Base-by-base conservation (phyloP, 2,797 vertebrate genomes). In the Acanthurus tractus region DNA sequence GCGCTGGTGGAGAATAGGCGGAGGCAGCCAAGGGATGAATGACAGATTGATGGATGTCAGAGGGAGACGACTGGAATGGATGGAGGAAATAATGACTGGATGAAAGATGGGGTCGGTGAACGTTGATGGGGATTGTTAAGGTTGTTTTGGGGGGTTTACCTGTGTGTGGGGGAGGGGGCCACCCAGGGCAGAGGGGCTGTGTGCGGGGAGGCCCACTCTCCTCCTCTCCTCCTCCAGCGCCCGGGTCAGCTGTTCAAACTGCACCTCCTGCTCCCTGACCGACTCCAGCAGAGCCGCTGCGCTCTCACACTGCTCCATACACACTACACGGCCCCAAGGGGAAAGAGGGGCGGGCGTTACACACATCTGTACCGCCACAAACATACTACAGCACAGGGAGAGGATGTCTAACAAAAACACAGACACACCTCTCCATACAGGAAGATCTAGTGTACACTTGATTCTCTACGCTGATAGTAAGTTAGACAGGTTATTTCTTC, bases 221-320 rank as follows among this genome's bases (percentile, higher is more conserved):
- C 97, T 97, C 96, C 98, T 96, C 81, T 99, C 98, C 91, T 99
- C 98, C 96, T 99, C 98, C 80, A 99, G 96, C 85, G 98, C 98
- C 95, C 97, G 96, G 91, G 97, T 99, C 97, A 99, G 96, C 96
- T 98, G 97, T 96, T 99, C 97, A 92, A 99, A 99, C 96, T 99
- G 98, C 87, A 97, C 97, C 97, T 99, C 98, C 95, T 99, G 98
- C 94, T 99, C 98, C 93, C 98, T 98, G 96, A 99, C 98, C 79
- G 98, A 99, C 96, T 98, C 98, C 97, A 99, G 96, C 95, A 99
- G 98, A 97, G 98, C 98, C 91, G 97, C 97, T 82, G 98, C 97
- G 89, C 96, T 99, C 96, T 99, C 98, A 94, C 95, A 95, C 94
- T 95, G 94, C 94, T 96, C 94, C 95, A 96, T 96, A 93, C 95